Percentiles rank a stretch among this genome's conserved stretches.
Evolutionary conservation across 2,797 vertebrate species (phyloP).

Genomic region (Sebastes matsubarae): DNA sequence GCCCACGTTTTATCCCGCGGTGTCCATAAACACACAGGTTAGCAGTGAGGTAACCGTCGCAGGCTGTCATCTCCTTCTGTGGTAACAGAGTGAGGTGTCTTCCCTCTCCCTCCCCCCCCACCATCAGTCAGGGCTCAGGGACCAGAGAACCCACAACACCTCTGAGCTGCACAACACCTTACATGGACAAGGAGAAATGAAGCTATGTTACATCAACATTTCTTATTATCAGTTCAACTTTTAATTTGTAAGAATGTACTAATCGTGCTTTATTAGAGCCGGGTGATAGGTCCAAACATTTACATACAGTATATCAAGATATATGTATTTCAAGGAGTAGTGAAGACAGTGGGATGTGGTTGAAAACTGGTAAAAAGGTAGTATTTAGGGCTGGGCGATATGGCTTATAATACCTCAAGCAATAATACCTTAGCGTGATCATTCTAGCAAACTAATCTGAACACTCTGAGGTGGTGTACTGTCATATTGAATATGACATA

Average conservation of each 20-base stretch:
- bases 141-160: slow-evolving; percentile 35
- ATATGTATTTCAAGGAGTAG: neutral
- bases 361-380: no score
- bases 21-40: neutral
- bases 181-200: slow-evolving; percentile 24
- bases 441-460: no score
- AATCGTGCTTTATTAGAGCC: neutral
- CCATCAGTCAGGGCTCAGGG: slow-evolving; percentile 20
- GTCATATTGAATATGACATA: no score
- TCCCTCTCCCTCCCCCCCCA: neutral
- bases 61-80: slow-evolving; percentile 44
- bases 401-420: no score
- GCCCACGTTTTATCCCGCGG: neutral
- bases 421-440: no score
- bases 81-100: slow-evolving; percentile 8
- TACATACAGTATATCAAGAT: neutral
- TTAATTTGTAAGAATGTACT: neutral
- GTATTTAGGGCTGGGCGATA: no score
- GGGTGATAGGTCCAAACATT: neutral
- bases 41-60: neutral
- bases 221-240: neutral
- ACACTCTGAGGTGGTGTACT: no score
- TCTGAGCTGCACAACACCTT: slow-evolving; percentile 12
- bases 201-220: neutral
- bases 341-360: neutral